These are phyloP conservation scores for Galaxias olidus DNA, from an alignment of 2,797 vertebrate genomes.

Conservation along the genomic window DNA sequence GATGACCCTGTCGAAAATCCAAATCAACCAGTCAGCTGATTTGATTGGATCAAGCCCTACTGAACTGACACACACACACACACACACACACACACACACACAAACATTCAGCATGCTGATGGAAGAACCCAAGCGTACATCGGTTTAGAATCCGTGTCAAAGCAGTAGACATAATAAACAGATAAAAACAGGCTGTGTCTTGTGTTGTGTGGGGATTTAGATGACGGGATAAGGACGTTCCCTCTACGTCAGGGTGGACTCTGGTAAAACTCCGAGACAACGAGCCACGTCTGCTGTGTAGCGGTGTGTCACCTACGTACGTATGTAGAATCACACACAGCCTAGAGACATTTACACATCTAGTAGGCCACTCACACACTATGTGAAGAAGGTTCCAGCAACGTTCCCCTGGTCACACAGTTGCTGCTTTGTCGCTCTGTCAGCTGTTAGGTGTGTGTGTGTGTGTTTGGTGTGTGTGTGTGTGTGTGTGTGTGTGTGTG, in stretches of 20 bases:
- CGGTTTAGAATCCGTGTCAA: no score
- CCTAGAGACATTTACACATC: no score
- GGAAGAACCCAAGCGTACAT: no score
- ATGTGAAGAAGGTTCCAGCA: background rate
- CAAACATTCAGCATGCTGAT: background rate
- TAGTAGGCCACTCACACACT: background rate
- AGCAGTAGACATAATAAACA: no score
- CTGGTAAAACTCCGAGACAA: no score
- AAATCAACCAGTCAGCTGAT: slow-evolving; percentile 68
- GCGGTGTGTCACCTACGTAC: no score
- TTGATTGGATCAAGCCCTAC: slow-evolving; percentile 33
- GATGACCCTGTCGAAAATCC: slow-evolving; percentile 57
- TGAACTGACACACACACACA: slow-evolving; percentile 1
- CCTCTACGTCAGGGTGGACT: no score
- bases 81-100: background rate
- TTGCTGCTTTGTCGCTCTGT: background rate
- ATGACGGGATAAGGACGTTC: no score
- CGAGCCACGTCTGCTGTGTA: no score
- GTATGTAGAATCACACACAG: no score
- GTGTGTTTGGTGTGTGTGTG: slow-evolving; percentile 1
- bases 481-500: background rate
- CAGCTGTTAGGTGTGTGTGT: background rate
- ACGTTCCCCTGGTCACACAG: background rate
- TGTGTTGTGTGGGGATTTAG: no score
- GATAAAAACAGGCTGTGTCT: no score